These are phyloP conservation scores for Acipenser transmontanus DNA, from an alignment of 2,797 vertebrate species.

Conservation along the genomic window DNA sequence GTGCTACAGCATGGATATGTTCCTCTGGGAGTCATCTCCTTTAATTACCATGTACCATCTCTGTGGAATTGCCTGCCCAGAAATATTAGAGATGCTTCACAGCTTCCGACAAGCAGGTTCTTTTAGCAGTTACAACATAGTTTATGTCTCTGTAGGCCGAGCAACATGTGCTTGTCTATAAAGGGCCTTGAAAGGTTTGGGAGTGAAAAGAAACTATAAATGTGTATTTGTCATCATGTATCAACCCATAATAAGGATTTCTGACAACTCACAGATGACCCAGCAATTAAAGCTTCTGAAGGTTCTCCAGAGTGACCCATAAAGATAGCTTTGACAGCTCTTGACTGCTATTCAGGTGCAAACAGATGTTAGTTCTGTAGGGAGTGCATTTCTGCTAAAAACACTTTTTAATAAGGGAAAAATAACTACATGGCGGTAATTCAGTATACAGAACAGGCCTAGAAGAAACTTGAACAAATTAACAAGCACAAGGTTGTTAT, in stretches of 20 bases:
- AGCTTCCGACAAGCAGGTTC: too few species aligned
- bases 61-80: too few species aligned
- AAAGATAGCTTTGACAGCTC: background rate
- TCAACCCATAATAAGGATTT: background rate
- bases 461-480: background rate
- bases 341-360: background rate
- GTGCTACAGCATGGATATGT: too few species aligned
- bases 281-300: background rate
- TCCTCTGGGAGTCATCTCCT: too few species aligned
- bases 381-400: background rate
- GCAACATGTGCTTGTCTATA: too few species aligned
- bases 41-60: too few species aligned
- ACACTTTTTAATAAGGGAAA: background rate
- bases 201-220: too few species aligned
- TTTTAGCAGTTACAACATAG: too few species aligned
- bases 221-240: background rate
- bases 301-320: background rate
- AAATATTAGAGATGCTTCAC: too few species aligned
- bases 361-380: background rate
- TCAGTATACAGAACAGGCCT: background rate
- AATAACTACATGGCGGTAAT: background rate
- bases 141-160: too few species aligned
- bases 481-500: background rate
- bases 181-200: too few species aligned
- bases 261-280: constrained; percentile 1